Base-by-base conservation (phyloP, 2,797 vertebrate species). In the Macroramphosus scolopax region DNA sequence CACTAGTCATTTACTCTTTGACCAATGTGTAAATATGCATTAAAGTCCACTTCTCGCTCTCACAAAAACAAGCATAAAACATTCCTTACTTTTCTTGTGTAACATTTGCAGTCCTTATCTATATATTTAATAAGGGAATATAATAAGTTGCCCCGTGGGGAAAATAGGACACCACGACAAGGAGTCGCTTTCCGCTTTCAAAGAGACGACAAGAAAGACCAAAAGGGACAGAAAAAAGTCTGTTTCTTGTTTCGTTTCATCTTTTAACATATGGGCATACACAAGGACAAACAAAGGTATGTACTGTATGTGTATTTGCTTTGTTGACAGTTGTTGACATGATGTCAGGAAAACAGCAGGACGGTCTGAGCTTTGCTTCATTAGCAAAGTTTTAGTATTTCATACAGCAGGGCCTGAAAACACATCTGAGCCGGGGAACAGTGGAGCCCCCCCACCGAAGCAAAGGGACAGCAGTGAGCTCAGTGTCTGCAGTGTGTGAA, bases 261-360 rank as follows among this genome's bases (percentile, higher is more conserved):
- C n/a, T n/a, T n/a, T n/a, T n/a, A n/a, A n/a, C n/a, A n/a, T n/a
- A n/a, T n/a, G n/a, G n/a, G n/a, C n/a, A n/a, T n/a, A n/a, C n/a
- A n/a, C n/a, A n/a, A n/a, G n/a, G n/a, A n/a, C n/a, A n/a, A n/a
- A n/a, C n/a, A n/a, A n/a, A n/a, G n/a, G n/a, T n/a, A n/a, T n/a
- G n/a, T n/a, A n/a, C n/a, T n/a, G n/a, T n/a, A n/a, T n/a, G n/a
- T n/a, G n/a, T n/a, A n/a, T n/a, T n/a, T n/a, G n/a, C n/a, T n/a
- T n/a, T n/a, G n/a, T n/a, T n/a, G n/a, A n/a, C n/a, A 29, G 11
- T 33, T 38, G 37, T 13, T 35, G 29, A 36, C 35, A 17, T 1
- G 5, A 57, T 40, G 49, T 53, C 46, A 51, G 41, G 42, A 55
- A 37, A 55, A 41, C 58, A 47, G 29, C 1, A 0, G 28, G 45